These are phyloP conservation scores for Amblyopsis rosae DNA, from an alignment of 2,113 vertebrate genomes.

Conservation along the genomic window DNA sequence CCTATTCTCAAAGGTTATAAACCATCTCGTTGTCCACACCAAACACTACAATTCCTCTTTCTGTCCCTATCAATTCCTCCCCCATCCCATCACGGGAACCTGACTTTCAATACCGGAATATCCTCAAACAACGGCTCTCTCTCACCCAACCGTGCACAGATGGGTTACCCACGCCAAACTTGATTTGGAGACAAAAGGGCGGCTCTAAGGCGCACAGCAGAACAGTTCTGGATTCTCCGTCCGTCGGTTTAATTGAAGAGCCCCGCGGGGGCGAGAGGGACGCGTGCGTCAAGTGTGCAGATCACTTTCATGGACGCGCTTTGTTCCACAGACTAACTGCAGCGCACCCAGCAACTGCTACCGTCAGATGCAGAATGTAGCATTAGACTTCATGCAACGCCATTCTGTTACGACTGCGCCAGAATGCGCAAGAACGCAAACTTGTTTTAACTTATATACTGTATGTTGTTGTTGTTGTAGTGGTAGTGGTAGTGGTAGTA, in stretches of 20 bases:
- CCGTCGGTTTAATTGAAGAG: neutral
- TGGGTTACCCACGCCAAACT: conserved; percentile 70
- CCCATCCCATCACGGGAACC: conserved; percentile 7
- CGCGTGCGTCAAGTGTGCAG: conserved; percentile 75
- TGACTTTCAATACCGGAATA: conserved; percentile 53
- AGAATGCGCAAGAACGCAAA: no score
- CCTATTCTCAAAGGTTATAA: neutral
- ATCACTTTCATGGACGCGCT: conserved; percentile 35
- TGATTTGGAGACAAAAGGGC: conserved; percentile 66
- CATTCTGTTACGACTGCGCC: conserved; percentile 20
- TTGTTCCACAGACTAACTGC: conserved; percentile 1
- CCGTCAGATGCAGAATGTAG: neutral
- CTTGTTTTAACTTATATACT: no score
- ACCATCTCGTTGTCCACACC: neutral
- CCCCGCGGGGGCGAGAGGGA: conserved; percentile 23
- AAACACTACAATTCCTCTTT: neutral
- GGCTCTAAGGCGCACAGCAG: conserved; percentile 60
- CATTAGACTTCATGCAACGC: neutral
- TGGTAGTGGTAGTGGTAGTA: no score
- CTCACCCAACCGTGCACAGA: conserved; percentile 68
- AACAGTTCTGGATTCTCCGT: conserved; percentile 29
- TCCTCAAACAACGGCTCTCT: conserved; percentile 65
- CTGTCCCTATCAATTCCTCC: neutral
- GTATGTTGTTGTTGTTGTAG: no score
- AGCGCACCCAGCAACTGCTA: neutral